These are phyloP conservation scores for Eupeodes corollae DNA, from an alignment of 1,140 invertebrate genomes.

Conservation along the genomic window DNA sequence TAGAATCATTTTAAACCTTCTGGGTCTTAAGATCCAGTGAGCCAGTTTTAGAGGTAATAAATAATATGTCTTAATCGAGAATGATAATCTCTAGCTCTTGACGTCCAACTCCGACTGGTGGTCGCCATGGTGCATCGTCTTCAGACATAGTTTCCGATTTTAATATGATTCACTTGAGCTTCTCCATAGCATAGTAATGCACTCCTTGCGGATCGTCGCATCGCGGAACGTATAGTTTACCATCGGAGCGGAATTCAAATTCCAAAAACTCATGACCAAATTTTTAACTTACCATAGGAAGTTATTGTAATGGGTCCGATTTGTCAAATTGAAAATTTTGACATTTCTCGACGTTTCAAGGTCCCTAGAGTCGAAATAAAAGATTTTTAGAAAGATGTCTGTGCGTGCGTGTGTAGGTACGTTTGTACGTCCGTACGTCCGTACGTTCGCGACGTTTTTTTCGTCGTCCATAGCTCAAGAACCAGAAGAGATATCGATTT, in stretches of 20 bases:
- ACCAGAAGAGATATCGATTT: too few species aligned
- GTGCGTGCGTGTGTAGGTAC: too few species aligned
- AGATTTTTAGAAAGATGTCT: too few species aligned
- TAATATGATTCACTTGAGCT: conserved; percentile 93
- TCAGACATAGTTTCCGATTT: conserved; percentile 99
- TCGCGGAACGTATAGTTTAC: conserved; percentile 95
- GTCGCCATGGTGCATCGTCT: conserved; percentile 95
- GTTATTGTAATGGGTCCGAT: too few species aligned
- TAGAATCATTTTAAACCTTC: conserved; percentile 97
- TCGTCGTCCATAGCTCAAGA: too few species aligned
- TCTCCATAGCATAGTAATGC: conserved; percentile 93
- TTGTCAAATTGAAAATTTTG: too few species aligned
- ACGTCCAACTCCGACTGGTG: conserved; percentile 89
- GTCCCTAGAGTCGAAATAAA: conserved; percentile 47
- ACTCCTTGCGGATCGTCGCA: conserved; percentile 99
- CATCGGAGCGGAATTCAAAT: conserved; percentile 97
- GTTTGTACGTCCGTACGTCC: too few species aligned
- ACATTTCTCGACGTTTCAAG: too few species aligned
- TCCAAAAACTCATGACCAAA: conserved; percentile 99
- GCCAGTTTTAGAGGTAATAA: conserved; percentile 99
- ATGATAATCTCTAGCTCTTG: conserved; percentile 97
- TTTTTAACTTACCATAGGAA: too few species aligned
- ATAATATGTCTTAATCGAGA: conserved; percentile 98
- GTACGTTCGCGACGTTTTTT: too few species aligned
- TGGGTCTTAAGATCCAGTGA: conserved; percentile 93